These are phyloP conservation scores for Caenorhabditis elegans DNA, from an alignment of 1,140 invertebrate species.

Conservation along the genomic window WBcel235 BX284604.4:9162001-9162500, in stretches of 20 bases:
- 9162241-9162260: slow-evolving; percentile 19
- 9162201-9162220: background rate
- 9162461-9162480: too few species aligned
- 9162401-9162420: too few species aligned
- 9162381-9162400: too few species aligned
- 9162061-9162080: slow-evolving; percentile 59
- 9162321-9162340: too few species aligned
- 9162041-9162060: slow-evolving; percentile 47
- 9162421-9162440: too few species aligned
- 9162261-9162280: slow-evolving; percentile 9
- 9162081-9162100: slow-evolving; percentile 37
- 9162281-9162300: background rate
- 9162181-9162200: slow-evolving; percentile 26
- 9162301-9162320: too few species aligned
- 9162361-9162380: too few species aligned
- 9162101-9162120: slow-evolving; percentile 22
- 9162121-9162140: slow-evolving; percentile 21
- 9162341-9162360: too few species aligned
- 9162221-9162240: slow-evolving; percentile 17
- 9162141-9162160: slow-evolving; percentile 36
- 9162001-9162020: slow-evolving; percentile 7
- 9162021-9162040: background rate
- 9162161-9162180: slow-evolving; percentile 41
- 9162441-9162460: too few species aligned
- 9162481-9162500: too few species aligned